Base-by-base conservation (phyloP, 2,113 vertebrate genomes). In the Furnarius figulus region DNA sequence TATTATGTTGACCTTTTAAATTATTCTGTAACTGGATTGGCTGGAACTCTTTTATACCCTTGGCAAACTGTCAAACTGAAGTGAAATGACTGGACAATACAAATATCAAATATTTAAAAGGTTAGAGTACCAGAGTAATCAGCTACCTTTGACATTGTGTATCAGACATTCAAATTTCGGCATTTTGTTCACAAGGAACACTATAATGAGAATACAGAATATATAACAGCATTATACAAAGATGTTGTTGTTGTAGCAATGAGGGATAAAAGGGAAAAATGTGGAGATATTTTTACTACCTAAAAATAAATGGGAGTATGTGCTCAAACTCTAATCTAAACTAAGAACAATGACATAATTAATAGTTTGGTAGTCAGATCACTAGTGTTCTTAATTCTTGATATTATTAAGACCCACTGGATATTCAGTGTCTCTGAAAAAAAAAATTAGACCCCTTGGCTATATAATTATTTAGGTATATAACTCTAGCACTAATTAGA, bases 1-100 rank as follows among this genome's bases (percentile, higher is more conserved):
- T 83, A 83, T 94, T 86, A 71, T 91, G 46, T 42, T 89, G 77
- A 92, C 80, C 62, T 97, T 97, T 95, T 77, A 49, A 96, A 94
- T 96, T 72, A 89, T 50, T 94, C 75, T 56, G 4, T 86, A 66
- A 71, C 77, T 71, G 76, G 23, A 58, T 76, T 89, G 68, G 23
- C 47, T 97, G 55, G 30, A 59, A 88, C 76, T 89, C 59, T 67
- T 94, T 95, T 70, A 28, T 79, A 84, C 70, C 62, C 65, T n/a
- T 59, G 58, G 67, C 37, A 81, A 79, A 35, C 55, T 71, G 46
- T 86, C 79, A 85, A 75, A 86, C 42, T 46, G 42, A 74, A 82
- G 11, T 77, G 42, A 83, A 76, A 88, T 90, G 68, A 47, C n/a
- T 65, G 56, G 50, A 46, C 73, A 79, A 75, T 61, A 56, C 27